Evolutionary conservation across 2,888 invertebrate genomes (phyloP).

Genomic region (Drosophila falleni): DNA sequence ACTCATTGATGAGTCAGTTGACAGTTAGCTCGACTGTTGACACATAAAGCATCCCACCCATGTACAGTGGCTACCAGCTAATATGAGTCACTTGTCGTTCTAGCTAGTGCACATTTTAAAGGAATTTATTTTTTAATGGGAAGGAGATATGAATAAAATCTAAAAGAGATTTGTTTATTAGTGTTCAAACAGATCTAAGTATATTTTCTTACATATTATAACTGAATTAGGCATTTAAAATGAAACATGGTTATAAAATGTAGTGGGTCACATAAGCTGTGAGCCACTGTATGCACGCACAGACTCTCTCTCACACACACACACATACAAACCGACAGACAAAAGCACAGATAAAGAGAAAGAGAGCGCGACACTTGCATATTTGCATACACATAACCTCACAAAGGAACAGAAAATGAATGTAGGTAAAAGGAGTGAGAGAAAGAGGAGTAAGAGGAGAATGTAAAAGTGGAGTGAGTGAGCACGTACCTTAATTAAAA

Average conservation of each 20-base stretch:
- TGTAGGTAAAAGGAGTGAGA: neutral
- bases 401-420: conserved; percentile 5
- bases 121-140: too few relatives aligned
- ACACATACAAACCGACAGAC: neutral
- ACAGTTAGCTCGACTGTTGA: conserved; percentile 52
- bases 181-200: too few relatives aligned
- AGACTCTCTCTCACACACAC: neutral
- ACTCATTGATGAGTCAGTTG: conserved; percentile 52
- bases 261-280: too few relatives aligned
- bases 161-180: too few relatives aligned
- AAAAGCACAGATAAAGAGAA: conserved; percentile 5
- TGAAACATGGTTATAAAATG: too few relatives aligned
- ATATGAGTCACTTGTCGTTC: too few relatives aligned
- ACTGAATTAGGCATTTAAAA: too few relatives aligned
- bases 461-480: neutral
- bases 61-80: too few relatives aligned
- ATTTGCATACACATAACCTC: conserved; percentile 26
- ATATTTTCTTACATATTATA: too few relatives aligned
- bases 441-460: neutral
- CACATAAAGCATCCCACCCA: conserved; percentile 53
- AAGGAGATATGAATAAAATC: too few relatives aligned
- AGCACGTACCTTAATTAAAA: conserved; percentile 82
- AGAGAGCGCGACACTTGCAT: conserved; percentile 20
- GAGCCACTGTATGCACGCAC: neutral
- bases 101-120: too few relatives aligned